Evolutionary conservation across 1,140 invertebrate genomes (phyloP), one percentile per base, ranked within the genome.

Genomic region (Caerostris extrusa): DNA sequence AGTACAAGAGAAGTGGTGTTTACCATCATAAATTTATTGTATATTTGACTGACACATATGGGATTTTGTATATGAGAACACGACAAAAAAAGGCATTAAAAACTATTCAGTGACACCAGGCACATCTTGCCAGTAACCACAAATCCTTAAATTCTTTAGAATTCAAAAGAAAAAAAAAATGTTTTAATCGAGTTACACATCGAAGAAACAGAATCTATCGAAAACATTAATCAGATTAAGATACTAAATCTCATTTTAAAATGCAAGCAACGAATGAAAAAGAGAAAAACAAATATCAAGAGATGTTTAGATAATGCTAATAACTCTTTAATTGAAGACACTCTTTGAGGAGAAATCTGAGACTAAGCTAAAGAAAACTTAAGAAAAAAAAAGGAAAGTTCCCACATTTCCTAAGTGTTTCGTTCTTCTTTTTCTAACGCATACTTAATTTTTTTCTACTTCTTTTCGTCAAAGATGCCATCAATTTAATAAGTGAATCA

Each of bases 401-500:
- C 34, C 71, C 7, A 53, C 34, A 77, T 53, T 50, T 50, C 50
- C 71, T 12, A 77, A 77, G 71, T 77, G 34, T 50, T 77, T 34
- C 69, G 50, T 53, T 8, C 6, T 71, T 4, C 7, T 53, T 53
- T 77, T 53, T 12, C 3, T 5, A 3, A 77, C 5, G 12, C 8
- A 5, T 14, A 17, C 8, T 34, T 17, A 17, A 64, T 53, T 77
- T 50, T 77, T 77, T 77, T 34, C 6, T 71, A 34, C n/a, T 71
- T 77, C 34, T 34, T 53, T 50, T 77, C 3, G 50, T 34, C 8
- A 77, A 67, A 67, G 34, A 71, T 71, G 67, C n/a, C 67, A 19
- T 71, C 67, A 71, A 50, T 77, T 77, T 77, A 77, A 77, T 77
- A 77, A 77, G 71, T 77, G 71, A 50, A 77, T 77, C 71, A 77